phyloP scores from a whole-genome alignment of 2,888 invertebrate genomes.

The Priocnemis perturbator region DNA sequence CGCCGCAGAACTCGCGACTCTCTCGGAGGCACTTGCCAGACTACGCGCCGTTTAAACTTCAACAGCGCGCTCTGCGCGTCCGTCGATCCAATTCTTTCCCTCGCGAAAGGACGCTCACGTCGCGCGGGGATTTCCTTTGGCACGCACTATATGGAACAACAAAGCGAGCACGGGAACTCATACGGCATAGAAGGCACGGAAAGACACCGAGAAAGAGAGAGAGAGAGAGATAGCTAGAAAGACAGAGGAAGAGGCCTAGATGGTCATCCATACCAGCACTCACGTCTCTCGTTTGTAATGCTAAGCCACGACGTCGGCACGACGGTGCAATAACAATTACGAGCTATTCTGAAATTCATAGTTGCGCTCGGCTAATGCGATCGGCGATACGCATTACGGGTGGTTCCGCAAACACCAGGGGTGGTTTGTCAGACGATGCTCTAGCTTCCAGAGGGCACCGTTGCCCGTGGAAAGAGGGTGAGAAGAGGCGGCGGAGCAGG shows the following conservation, averaged over 20 bases:
- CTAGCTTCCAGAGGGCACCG: constrained; percentile 19
- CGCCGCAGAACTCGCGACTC: too few relatives aligned
- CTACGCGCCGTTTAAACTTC: too few relatives aligned
- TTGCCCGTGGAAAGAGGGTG: constrained; percentile 29
- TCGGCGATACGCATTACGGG: constrained; percentile 68
- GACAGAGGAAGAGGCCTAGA: too few relatives aligned
- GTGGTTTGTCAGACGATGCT: constrained; percentile 41
- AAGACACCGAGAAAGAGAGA: too few relatives aligned
- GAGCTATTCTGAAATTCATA: constrained; percentile 65
- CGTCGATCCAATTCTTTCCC: too few relatives aligned
- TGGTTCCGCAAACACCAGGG: constrained; percentile 65
- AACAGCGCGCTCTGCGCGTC: too few relatives aligned
- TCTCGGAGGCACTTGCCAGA: too few relatives aligned
- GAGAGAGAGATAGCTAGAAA: too few relatives aligned
- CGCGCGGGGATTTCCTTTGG: background rate
- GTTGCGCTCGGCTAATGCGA: constrained; percentile 64
- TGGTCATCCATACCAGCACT: too few relatives aligned
- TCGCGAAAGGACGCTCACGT: too few relatives aligned
- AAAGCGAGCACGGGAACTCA: too few relatives aligned
- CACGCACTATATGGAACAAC: background rate
- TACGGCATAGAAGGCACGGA: too few relatives aligned
- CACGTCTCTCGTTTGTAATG: constrained; percentile 1
- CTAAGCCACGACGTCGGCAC: constrained; percentile 3
- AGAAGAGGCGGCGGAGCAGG: constrained; percentile 3
- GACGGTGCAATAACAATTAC: constrained; percentile 46